Conservation (phyloP, 2,797 vertebrate species). For the Martes flavigula region DNA sequence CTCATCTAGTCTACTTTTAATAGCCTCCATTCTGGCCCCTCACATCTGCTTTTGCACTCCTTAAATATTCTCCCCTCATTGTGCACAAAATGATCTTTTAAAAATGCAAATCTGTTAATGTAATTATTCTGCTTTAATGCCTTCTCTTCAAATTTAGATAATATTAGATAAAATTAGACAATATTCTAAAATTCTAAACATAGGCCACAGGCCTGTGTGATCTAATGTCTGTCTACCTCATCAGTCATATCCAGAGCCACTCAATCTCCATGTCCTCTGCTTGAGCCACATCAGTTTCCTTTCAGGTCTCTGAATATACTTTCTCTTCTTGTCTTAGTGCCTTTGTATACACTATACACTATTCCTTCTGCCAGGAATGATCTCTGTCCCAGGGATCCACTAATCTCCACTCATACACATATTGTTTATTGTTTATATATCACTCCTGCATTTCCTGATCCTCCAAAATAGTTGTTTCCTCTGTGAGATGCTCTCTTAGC, state of each 20-base stretch:
- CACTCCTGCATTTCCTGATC: background rate
- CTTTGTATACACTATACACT: background rate
- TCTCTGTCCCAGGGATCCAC: background rate
- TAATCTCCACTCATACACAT: background rate
- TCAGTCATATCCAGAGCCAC: background rate
- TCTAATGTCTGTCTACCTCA: background rate
- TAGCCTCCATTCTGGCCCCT: background rate
- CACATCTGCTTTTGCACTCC: background rate
- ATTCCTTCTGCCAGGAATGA: background rate
- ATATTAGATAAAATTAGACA: background rate
- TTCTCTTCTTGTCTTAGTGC: background rate
- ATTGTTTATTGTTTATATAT: background rate
- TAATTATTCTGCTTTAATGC: background rate
- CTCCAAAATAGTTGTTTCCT: background rate
- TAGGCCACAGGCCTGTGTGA: no score
- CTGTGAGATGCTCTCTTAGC: background rate
- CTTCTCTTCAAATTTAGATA: background rate
- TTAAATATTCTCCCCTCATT: background rate
- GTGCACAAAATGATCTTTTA: background rate
- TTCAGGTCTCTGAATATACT: background rate
- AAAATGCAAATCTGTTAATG: background rate
- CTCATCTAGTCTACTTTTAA: background rate
- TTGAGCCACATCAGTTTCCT: background rate
- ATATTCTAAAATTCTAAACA: background rate
- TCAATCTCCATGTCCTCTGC: background rate